Evolutionary conservation across 2,113 vertebrate species (phyloP), one percentile per base, ranked within the genome.

Genomic region (Polypterus bichir): DNA sequence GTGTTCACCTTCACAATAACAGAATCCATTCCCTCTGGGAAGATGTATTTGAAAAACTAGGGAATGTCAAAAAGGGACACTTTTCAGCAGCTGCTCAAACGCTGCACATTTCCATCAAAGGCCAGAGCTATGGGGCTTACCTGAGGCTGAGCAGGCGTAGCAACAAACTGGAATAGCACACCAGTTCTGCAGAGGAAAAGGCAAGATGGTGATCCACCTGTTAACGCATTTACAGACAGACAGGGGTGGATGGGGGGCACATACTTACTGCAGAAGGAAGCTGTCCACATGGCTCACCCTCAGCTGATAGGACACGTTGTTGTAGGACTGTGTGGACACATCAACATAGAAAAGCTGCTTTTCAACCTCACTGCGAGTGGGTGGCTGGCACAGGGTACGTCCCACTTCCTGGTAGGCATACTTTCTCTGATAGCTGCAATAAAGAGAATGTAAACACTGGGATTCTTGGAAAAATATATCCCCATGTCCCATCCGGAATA

Each of bases 141-240:
- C 94, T 98, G 96, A 0, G 96, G 96, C 75, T 98, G 94, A 4
- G 96, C 88, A 0, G 96, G 95, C 0, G 94, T 97, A n/a, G 96
- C 93, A 0, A 91, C 94, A 76, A 99, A 98, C 78, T 70, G 86
- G 81, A 95, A 97, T 53, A 68, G 80, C 60, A 83, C 77, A 3
- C 86, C 76, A 0, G 95, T 97, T 76, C 95, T 99, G 76, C 48
- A 70, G 71, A 49, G 10, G 54, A 61, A 72, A 71, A n/a, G n/a
- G n/a, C n/a, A 65, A 60, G 47, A 44, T 46, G 4, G 9, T 9
- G 46, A 59, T 57, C 44, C 6, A 4, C 56, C 46, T 7, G 27
- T 57, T 27, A 44, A 47, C 49, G 11, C 9, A 46, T 4, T 10
- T 47, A 65, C 46, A 46, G 10, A n/a, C 7, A 3, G 3, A 11